Evolutionary conservation across 2,797 vertebrate species (phyloP), one percentile per base, ranked within the genome.

Genomic region (Sternotherus odoratus): DNA sequence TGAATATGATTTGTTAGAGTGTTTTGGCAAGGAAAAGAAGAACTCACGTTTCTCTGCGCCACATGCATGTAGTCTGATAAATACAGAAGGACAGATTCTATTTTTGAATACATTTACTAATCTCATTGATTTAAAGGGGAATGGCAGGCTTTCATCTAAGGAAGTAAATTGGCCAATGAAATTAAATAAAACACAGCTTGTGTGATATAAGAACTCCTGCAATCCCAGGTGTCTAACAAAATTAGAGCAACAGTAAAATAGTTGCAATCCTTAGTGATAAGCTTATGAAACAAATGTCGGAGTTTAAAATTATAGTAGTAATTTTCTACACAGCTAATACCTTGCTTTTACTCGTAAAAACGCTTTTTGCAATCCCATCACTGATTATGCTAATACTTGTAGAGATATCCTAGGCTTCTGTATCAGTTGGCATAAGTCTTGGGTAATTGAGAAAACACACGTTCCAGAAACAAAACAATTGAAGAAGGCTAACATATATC

Each of bases 401-500:
- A 28, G 39, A 75, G 72, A 30, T 48, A 75, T 9, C 46, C 43
- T 56, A 77, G 83, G 46, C 66, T 91, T 9, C 72, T 79, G 88
- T 5, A 66, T 57, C 57, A 15, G 5, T 63, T 75, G 46, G 28
- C 39, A 46, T 26, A 57, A 26, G 72, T 49, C 81, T 88, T 12
- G 15, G 83, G 33, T 54, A 86, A 92, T 87, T 88, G 90, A 83
- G 79, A 89, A 85, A 83, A 69, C 21, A 24, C 86, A 89, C 78
- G 28, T 83, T 86, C 86, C 78, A 66, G 83, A 93, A 33, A 87
- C 77, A 51, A 63, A 90, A 86, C 49, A 85, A 53, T 17, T 30
- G 81, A 95, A 81, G 56, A 88, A 93, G 88, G 87, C 83, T 95
- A 95, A 87, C 88, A 82, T 78, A 1, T 94, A 1, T 94, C 36